Evolutionary conservation across 2,888 invertebrate genomes (phyloP), one percentile per base, ranked within the genome.

Genomic region (Cephus sareptanus): DNA sequence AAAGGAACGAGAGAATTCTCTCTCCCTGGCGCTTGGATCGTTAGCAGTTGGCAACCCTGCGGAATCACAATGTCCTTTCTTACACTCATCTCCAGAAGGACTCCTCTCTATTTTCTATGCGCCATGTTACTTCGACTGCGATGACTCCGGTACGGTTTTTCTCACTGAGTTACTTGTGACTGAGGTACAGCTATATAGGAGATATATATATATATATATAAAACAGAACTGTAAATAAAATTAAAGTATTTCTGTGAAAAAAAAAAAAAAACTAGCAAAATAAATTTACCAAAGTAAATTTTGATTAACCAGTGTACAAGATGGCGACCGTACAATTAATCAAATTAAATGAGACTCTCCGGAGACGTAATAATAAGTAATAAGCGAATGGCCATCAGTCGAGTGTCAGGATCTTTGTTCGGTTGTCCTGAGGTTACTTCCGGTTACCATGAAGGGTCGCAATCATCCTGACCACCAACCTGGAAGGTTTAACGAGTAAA

Each of bases 41-140:
- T 91, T 91, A 91, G 91, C 88, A 86, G 87, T 86, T 84, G 85
- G 88, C 84, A 88, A 85, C 85, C 89, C 91, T 90, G 85, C 81
- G 85, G 91, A 91, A 91, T 91, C 89, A 90, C 90, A 91, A 91
- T 91, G 91, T 86, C 86, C 83, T 88, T 90, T 90, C 90, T 90
- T 90, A 89, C 86, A 80, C 81, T 76, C 69, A 33, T 81, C 85
- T 77, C 76, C 80, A 76, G 79, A 81, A 84, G 78, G 81, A 77
- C 79, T 80, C 84, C 83, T 82, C 78, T 83, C 85, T 87, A 85
- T 85, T 88, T 86, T 87, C 87, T 85, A 85, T 84, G 81, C 83
- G 81, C 84, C 79, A 79, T 81, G 79, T 80, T 83, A 80, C 84
- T 87, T 84, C 85, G 86, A 87, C 83, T 56, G 56, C 56, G 56